Evolutionary conservation across 2,888 invertebrate species (phyloP).

Genomic region (Ligdia adustata): DNA sequence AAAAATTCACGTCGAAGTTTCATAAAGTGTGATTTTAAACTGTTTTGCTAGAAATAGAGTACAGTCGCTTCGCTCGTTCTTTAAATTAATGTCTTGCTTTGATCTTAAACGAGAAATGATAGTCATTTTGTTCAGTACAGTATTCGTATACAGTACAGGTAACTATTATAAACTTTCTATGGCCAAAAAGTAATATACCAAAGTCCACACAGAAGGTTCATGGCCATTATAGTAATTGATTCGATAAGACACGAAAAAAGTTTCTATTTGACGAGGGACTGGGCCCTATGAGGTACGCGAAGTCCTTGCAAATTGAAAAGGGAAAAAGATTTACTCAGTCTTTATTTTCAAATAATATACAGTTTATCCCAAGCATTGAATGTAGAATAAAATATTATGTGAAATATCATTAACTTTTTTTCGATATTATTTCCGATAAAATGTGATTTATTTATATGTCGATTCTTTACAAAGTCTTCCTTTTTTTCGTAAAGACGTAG

Average conservation of each 20-base stretch:
- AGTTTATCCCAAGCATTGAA: conserved; percentile 38
- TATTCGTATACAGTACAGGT: no score
- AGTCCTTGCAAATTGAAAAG: conserved; percentile 65
- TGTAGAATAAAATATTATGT: conserved; percentile 22
- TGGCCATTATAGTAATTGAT: conserved; percentile 76
- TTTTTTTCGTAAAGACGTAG: conserved; percentile 16
- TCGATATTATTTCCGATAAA: no score
- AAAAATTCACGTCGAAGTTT: no score
- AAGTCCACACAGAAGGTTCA: conserved; percentile 52
- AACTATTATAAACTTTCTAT: no score
- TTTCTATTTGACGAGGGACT: conserved; percentile 80
- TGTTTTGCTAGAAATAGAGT: no score
- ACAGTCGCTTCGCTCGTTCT: no score
- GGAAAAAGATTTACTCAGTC: conserved; percentile 62
- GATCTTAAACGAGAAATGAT: no score
- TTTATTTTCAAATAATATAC: conserved; percentile 59
- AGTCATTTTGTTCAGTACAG: no score
- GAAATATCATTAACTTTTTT: conserved; percentile 24
- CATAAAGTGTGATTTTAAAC: no score
- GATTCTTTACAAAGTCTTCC: no score
- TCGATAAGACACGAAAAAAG: conserved; percentile 75
- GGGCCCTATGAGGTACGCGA: conserved; percentile 65
- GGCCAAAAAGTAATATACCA: conserved; percentile 35
- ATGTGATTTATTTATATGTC: no score
- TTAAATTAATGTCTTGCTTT: no score